These are phyloP conservation scores for Brachionus paranguensis DNA, from an alignment of 1,140 invertebrate species.

Conservation along the genomic window DNA sequence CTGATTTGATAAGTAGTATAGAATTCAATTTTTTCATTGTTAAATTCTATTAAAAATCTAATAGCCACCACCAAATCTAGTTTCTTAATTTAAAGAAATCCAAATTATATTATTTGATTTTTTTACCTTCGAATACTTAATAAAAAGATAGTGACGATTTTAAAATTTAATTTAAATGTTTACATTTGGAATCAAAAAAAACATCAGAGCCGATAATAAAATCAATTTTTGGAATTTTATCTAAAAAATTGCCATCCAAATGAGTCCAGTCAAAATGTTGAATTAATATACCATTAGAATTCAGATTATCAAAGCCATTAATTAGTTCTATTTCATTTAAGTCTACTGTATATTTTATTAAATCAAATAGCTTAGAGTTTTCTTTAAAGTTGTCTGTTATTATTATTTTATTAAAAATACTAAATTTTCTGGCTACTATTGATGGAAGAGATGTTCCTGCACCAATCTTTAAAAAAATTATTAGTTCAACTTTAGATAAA, in stretches of 20 bases:
- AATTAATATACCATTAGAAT: not conserved
- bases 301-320: not conserved
- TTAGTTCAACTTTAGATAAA: too few relatives aligned
- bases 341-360: not conserved
- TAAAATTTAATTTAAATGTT: not conserved
- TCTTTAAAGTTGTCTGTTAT: not conserved
- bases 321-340: not conserved
- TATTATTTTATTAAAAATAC: not conserved
- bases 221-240: not conserved
- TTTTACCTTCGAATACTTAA: conserved; percentile 2
- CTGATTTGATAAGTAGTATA: conserved; percentile 10
- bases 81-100: not conserved
- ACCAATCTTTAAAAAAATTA: not conserved
- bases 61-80: not conserved
- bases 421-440: not conserved
- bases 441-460: not conserved
- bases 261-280: conserved; percentile 18
- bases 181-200: conserved; percentile 7
- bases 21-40: not conserved
- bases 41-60: not conserved
- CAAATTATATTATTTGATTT: too few relatives aligned
- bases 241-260: not conserved
- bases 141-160: not conserved
- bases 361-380: not conserved
- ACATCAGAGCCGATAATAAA: conserved; percentile 8